These are phyloP conservation scores for Apotomis capreana DNA, from an alignment of 2,888 invertebrate genomes.

Conservation along the genomic window DNA sequence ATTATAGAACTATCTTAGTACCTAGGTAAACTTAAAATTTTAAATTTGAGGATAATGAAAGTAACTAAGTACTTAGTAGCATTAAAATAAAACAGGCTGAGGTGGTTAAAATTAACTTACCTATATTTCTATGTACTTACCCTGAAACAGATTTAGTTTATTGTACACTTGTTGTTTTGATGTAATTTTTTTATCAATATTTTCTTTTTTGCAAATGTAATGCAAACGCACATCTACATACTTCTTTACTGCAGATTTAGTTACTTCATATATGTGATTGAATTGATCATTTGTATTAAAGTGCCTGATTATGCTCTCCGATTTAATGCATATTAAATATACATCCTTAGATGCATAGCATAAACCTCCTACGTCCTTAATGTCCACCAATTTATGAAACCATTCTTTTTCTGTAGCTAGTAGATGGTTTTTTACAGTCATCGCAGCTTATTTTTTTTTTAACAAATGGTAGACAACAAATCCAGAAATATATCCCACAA, in stretches of 20 bases:
- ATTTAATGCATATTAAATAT: too few relatives aligned
- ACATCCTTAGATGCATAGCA: not conserved
- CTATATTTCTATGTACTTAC: not conserved
- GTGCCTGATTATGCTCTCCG: too few relatives aligned
- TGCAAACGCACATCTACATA: conserved; percentile 1
- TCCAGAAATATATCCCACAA: conserved; percentile 1
- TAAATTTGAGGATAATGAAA: too few relatives aligned
- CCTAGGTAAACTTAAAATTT: too few relatives aligned
- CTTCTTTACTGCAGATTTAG: not conserved
- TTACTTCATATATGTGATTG: not conserved
- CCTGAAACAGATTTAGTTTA: conserved; percentile 5
- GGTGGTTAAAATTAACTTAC: not conserved
- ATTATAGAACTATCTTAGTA: not conserved
- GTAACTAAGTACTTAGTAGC: not conserved
- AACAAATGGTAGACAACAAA: conserved; percentile 5
- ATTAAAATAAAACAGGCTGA: conserved; percentile 1
- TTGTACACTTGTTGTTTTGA: conserved; percentile 6
- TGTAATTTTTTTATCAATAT: not conserved
- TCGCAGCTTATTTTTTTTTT: not conserved
- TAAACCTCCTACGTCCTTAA: conserved; percentile 7
- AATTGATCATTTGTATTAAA: not conserved
- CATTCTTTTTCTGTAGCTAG: conserved; percentile 3
- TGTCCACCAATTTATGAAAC: conserved; percentile 3
- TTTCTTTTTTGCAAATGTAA: not conserved
- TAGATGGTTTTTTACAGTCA: conserved; percentile 5